Conservation (phyloP, 2,888 invertebrate genomes). For the Achlya flavicornis region DNA sequence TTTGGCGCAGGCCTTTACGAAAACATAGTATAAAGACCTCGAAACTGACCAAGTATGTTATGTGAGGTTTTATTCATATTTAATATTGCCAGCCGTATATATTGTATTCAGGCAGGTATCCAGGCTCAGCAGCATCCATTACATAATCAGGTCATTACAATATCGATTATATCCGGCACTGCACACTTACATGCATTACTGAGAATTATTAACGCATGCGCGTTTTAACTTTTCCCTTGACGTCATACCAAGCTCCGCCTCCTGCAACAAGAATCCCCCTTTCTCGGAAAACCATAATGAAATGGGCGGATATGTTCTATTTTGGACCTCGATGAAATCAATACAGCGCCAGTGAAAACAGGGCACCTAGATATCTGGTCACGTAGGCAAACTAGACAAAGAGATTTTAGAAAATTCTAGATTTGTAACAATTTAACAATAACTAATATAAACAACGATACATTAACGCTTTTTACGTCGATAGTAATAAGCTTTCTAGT, state of each 20-base stretch:
- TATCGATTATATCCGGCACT: background rate
- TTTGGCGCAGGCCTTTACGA: no score
- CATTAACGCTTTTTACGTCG: no score
- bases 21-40: no score
- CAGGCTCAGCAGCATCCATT: no score
- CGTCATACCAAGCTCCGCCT: background rate
- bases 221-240: background rate
- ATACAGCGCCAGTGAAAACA: background rate
- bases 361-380: background rate
- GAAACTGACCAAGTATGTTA: no score
- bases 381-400: background rate
- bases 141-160: background rate
- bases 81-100: no score
- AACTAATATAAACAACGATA: no score
- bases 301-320: background rate
- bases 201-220: background rate
- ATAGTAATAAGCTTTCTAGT: no score
- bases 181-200: background rate
- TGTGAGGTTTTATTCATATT: no score
- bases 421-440: no score
- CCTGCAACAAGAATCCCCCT: background rate
- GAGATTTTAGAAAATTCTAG: no score
- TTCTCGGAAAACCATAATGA: background rate
- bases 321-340: background rate
- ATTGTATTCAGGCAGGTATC: no score